A percentile compares a stretch with the other conserved stretches of the same genome.
Conservation (phyloP, 2,888 invertebrate species). For the Portevinia maculata region DNA sequence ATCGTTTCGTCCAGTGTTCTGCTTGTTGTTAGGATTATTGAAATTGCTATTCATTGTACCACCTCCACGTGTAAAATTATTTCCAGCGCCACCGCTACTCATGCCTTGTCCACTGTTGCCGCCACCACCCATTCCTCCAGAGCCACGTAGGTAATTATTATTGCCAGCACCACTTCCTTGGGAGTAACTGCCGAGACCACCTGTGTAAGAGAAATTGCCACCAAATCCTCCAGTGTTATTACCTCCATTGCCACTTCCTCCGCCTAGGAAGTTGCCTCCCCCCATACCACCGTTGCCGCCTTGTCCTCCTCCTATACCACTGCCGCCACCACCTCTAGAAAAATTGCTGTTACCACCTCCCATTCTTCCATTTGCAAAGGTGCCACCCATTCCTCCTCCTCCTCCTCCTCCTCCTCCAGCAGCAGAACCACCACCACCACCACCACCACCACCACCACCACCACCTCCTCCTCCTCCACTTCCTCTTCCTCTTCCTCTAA, state of each 20-base stretch:
- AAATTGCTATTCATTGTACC: constrained; percentile 9
- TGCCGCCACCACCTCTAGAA: constrained; percentile 10
- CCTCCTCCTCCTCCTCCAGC: constrained; percentile 8
- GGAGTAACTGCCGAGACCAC: constrained; percentile 32
- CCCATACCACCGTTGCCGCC: constrained; percentile 1
- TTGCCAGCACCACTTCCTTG: constrained; percentile 4
- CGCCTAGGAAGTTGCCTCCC: constrained; percentile 1
- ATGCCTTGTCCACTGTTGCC: constrained; percentile 12
- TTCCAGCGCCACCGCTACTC: neutral
- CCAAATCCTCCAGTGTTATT: constrained; percentile 12
- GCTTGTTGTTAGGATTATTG: constrained; percentile 9
- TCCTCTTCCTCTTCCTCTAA: constrained; percentile 25
- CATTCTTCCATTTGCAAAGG: neutral
- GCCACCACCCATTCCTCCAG: constrained; percentile 21
- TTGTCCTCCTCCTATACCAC: neutral
- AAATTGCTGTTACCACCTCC: constrained; percentile 25
- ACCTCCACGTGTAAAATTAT: constrained; percentile 26
- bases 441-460: constrained; percentile 13
- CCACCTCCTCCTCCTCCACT: constrained; percentile 13
- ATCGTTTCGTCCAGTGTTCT: constrained; percentile 24
- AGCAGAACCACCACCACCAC: constrained; percentile 6
- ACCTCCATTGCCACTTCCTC: neutral
- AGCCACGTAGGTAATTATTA: constrained; percentile 13
- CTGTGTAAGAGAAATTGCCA: constrained; percentile 2
- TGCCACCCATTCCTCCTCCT: neutral